Base-by-base conservation (phyloP, 2,888 invertebrate species). In the Hetaerina titia region DNA sequence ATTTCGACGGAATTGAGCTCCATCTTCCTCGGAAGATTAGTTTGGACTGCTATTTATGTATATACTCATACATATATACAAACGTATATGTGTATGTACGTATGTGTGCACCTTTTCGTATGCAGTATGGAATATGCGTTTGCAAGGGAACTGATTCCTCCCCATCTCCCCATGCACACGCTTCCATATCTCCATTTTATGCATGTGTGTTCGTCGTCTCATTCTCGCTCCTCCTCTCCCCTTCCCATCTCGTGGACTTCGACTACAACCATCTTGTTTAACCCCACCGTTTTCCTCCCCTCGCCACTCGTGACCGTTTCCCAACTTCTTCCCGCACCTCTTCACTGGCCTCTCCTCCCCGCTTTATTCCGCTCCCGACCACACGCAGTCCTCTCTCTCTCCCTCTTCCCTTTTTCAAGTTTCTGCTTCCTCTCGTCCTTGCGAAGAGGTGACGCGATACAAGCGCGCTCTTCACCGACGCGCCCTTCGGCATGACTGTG, bases 101-200 rank as follows among this genome's bases (percentile, higher is more conserved):
- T 45, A 45, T 45, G 1, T 45, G 45, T 45, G 45, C 45, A 22
- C 57, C 56, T 57, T 89, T 89, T 89, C 56, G 69, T 31, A 74
- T 45, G 69, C 74, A 64, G 69, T 45, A n/a, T 60, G 92, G 92
- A 92, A 74, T 74, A 56, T 56, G 92, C 57, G 6, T 45, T 11
- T 9, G 8, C 63, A 25, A 90, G 63, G 45, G 2, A 64, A 19
- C 63, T 17, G 8, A 7, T 17, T 0, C 19, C 31, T 22, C 57
- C 45, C 45, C 64, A 13, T 60, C 60, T 45, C 45, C 22, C 74
- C 69, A 56, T 60, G 45, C 45, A 4, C 45, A 1, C 45, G 45
- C 45, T 45, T 45, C 45, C 56, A 31, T 60, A 63, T 92, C 92
- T 60, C 56, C 31, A 56, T 92, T 25, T 64, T 64, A 45, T 45